A percentile compares a stretch with the other conserved stretches of the same genome.
Evolutionary conservation across 1,140 invertebrate genomes (phyloP).

Genomic region (Aporrectodea caliginosa): DNA sequence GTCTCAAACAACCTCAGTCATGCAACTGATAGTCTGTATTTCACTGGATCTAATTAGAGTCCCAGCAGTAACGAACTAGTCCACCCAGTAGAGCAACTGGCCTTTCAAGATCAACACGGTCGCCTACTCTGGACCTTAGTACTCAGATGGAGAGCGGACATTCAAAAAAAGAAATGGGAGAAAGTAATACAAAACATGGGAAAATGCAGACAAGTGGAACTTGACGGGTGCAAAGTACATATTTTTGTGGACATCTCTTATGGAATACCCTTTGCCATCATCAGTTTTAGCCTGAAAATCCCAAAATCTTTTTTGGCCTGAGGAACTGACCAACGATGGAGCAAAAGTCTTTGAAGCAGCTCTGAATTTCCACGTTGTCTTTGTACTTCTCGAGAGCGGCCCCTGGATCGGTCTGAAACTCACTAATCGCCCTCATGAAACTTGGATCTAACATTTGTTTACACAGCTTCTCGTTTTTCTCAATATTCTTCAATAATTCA

Average conservation of each 20-base stretch:
- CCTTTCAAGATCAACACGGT: too few species aligned
- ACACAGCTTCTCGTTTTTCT: background rate
- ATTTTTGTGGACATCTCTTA: background rate
- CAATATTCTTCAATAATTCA: background rate
- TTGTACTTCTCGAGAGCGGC: background rate
- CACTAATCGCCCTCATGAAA: background rate
- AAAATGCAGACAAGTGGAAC: too few species aligned
- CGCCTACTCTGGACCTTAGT: too few species aligned
- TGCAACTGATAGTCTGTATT: too few species aligned
- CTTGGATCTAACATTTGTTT: background rate
- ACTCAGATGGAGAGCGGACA: too few species aligned
- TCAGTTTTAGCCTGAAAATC: background rate
- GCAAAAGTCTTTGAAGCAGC: background rate
- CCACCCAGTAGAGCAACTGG: too few species aligned
- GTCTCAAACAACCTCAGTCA: too few species aligned
- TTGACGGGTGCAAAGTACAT: too few species aligned
- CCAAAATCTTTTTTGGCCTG: background rate
- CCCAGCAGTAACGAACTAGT: too few species aligned
- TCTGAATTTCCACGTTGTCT: background rate
- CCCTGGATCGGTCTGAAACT: background rate
- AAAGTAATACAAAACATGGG: background rate
- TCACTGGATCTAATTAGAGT: too few species aligned
- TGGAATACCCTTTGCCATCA: background rate
- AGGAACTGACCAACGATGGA: background rate
- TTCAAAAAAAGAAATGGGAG: too few species aligned